Evolutionary conservation across 2,888 invertebrate genomes (phyloP).

Genomic region (Allacma fusca): DNA sequence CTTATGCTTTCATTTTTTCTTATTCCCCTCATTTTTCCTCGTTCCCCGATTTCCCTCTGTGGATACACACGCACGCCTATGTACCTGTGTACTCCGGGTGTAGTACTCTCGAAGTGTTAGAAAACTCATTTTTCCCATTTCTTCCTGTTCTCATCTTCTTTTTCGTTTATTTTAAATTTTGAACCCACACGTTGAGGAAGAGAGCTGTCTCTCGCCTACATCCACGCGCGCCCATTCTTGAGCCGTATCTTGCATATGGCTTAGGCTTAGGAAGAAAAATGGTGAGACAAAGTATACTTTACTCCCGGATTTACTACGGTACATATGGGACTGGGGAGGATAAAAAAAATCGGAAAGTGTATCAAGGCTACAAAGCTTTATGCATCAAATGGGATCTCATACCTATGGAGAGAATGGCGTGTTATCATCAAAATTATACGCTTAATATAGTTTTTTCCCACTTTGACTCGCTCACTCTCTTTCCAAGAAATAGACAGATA

Average conservation of each 20-base stretch:
- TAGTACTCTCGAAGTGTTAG: no score
- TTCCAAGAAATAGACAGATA: slow-evolving; percentile 10
- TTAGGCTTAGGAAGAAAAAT: background rate
- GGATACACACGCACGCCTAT: background rate
- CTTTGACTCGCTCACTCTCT: background rate
- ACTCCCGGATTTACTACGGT: background rate
- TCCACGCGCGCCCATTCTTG: background rate
- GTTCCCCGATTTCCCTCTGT: background rate
- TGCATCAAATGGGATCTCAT: background rate
- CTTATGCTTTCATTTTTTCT: background rate
- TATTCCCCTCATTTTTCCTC: background rate
- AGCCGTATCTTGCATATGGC: background rate
- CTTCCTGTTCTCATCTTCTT: background rate
- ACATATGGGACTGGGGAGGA: background rate
- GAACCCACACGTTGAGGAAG: no score
- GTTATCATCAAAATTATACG: slow-evolving; percentile 33
- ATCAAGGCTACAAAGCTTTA: background rate
- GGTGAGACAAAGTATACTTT: background rate
- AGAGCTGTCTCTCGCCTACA: background rate
- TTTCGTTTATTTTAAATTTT: background rate
- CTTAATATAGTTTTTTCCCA: slow-evolving; percentile 23
- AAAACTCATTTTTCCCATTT: background rate
- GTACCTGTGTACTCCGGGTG: background rate
- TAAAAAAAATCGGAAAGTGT: slow-evolving; percentile 2
- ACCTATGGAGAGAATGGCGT: slow-evolving; percentile 17